Conservation (phyloP, 2,888 invertebrate genomes). For the Parnassius glacialis region DNA sequence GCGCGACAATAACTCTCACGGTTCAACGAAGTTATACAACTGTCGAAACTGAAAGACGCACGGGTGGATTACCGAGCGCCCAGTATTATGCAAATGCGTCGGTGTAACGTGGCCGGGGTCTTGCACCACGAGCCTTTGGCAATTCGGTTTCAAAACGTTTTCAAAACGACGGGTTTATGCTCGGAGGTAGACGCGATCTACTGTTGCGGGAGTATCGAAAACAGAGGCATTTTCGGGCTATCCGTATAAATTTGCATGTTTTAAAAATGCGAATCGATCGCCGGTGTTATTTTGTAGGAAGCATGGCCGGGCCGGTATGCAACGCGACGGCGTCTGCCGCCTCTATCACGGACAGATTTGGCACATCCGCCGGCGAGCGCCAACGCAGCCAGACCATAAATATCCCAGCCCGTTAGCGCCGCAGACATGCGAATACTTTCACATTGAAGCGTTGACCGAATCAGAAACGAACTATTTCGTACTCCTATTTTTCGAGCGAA, state of each 20-base stretch:
- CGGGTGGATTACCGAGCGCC: slow-evolving; percentile 61
- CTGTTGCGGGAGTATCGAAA: slow-evolving; percentile 37
- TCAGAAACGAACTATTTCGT: slow-evolving; percentile 3
- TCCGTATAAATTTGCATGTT: slow-evolving; percentile 17
- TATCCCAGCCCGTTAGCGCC: slow-evolving; percentile 55
- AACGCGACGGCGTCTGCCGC: slow-evolving; percentile 70
- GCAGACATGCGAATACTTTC: slow-evolving; percentile 41
- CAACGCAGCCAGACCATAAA: slow-evolving; percentile 61
- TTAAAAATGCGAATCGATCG: slow-evolving; percentile 13
- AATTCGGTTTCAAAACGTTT: slow-evolving; percentile 76
- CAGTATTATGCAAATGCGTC: slow-evolving; percentile 75
- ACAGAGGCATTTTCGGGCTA: slow-evolving; percentile 26
- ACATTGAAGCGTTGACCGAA: slow-evolving; percentile 33
- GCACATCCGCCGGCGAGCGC: slow-evolving; percentile 75
- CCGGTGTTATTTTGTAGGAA: neutral
- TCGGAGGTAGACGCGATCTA: slow-evolving; percentile 44
- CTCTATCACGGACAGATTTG: slow-evolving; percentile 75
- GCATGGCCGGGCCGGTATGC: slow-evolving; percentile 73
- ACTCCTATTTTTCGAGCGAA: neutral
- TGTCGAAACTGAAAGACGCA: slow-evolving; percentile 54
- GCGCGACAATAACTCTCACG: slow-evolving; percentile 44
- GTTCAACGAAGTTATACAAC: slow-evolving; percentile 56
- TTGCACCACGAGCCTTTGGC: slow-evolving; percentile 76
- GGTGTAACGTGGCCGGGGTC: slow-evolving; percentile 59
- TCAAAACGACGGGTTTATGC: slow-evolving; percentile 65